Conservation (phyloP, 2,113 vertebrate species). For the Leptocoma aspasia region DNA sequence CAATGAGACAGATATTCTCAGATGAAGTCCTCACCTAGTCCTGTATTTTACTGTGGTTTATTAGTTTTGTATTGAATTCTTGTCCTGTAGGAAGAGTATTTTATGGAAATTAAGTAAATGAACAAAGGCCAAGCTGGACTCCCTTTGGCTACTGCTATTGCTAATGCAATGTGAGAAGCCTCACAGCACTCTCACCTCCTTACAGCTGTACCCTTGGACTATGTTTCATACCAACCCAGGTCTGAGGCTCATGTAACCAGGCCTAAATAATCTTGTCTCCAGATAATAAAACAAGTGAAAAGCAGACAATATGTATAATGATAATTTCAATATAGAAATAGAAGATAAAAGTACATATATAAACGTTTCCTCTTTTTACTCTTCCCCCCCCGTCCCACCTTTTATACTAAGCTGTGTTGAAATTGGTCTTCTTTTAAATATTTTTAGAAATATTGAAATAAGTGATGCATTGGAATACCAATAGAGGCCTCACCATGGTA, state of each 20-base stretch:
- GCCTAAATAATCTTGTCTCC: neutral
- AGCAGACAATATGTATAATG: neutral
- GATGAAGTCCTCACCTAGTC: neutral
- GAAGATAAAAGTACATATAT: neutral
- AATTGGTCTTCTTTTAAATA: conserved; percentile 11
- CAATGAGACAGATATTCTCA: neutral
- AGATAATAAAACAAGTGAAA: neutral
- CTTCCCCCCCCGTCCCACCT: neutral
- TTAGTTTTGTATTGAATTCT: neutral
- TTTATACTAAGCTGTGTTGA: neutral
- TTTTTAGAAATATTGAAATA: conserved; percentile 53
- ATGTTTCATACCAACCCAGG: neutral
- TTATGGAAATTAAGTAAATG: neutral
- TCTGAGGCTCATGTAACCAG: neutral
- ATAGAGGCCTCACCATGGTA: neutral
- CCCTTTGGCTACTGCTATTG: neutral
- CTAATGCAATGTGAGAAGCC: neutral
- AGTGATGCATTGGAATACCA: conserved; percentile 17
- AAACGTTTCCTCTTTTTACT: neutral
- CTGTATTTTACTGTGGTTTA: neutral
- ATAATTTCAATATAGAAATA: neutral
- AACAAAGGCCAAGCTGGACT: neutral
- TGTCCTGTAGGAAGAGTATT: neutral
- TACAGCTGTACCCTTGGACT: neutral
- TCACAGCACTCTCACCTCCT: neutral